phyloP scores from a whole-genome alignment of 2,888 invertebrate genomes.

The Drosophila aldrichi region DNA sequence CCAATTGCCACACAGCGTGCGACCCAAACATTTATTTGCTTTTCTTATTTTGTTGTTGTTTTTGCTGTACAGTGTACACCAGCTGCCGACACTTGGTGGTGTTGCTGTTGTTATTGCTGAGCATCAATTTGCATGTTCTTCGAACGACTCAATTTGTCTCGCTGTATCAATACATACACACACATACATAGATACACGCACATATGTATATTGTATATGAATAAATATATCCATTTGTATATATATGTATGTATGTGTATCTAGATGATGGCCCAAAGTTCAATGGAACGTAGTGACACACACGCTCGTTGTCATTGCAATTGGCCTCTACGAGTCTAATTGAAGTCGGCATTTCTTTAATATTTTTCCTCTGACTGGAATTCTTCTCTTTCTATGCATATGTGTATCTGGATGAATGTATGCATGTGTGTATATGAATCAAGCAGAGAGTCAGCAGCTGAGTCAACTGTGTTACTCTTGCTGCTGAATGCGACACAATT shows the following conservation, averaged over 20 bases:
- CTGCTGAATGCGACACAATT: slow-evolving; percentile 22
- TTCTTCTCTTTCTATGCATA: neutral
- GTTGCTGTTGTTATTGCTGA: neutral
- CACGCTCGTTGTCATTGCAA: slow-evolving; percentile 53
- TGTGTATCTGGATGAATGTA: neutral
- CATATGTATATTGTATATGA: neutral
- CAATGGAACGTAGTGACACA: slow-evolving; percentile 77
- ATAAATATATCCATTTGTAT: neutral
- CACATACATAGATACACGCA: neutral
- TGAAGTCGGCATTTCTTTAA: slow-evolving; percentile 46
- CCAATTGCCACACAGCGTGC: slow-evolving; percentile 53
- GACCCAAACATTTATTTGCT: slow-evolving; percentile 72
- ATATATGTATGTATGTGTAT: neutral
- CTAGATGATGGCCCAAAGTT: slow-evolving; percentile 57
- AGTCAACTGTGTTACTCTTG: slow-evolving; percentile 39
- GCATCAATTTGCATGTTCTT: slow-evolving; percentile 58
- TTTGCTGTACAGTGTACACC: slow-evolving; percentile 2
- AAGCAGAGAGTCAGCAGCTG: slow-evolving; percentile 26
- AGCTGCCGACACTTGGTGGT: slow-evolving; percentile 2
- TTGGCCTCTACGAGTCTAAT: slow-evolving; percentile 52
- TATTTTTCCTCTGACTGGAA: slow-evolving; percentile 27
- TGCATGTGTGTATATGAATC: slow-evolving; percentile 6
- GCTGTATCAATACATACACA: slow-evolving; percentile 12
- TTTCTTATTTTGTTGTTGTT: slow-evolving; percentile 55
- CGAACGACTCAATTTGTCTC: slow-evolving; percentile 56